Evolutionary conservation across 2,113 vertebrate species (phyloP).

Genomic region (Coregonus clupeaformis): DNA sequence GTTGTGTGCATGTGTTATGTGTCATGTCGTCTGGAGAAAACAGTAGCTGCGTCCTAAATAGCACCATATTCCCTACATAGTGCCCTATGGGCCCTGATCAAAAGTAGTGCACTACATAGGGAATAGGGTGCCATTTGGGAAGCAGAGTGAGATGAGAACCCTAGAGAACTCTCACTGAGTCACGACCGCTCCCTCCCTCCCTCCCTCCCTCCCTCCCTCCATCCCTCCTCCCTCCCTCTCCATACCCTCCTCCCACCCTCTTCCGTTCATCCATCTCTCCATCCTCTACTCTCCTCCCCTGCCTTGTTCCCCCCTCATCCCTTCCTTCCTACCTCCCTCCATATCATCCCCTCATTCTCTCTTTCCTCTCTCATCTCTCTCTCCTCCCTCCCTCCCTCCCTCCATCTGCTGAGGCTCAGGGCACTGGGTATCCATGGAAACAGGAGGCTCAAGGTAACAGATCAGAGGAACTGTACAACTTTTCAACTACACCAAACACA

Average conservation of each 20-base stretch:
- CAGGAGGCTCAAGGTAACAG: constrained; percentile 33
- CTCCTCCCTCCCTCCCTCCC: constrained; percentile 24
- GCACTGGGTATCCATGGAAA: constrained; percentile 58
- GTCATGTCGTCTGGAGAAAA: no score
- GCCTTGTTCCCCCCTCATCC: no score
- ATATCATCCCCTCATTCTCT: no score
- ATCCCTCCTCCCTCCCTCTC: constrained; percentile 9
- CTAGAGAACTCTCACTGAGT: not conserved
- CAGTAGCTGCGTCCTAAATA: no score
- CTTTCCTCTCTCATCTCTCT: not conserved
- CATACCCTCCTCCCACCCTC: constrained; percentile 9
- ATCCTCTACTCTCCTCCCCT: no score
- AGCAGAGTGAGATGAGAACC: not conserved
- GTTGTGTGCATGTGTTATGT: no score
- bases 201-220: not conserved
- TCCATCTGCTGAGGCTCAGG: constrained; percentile 19
- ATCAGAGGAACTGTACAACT: constrained; percentile 28
- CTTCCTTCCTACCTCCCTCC: no score
- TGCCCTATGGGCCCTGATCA: no score
- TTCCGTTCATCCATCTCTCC: no score
- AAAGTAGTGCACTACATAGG: no score
- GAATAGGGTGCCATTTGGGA: no score
- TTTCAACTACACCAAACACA: constrained; percentile 22
- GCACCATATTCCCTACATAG: no score
- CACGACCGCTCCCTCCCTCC: constrained; percentile 10